Evolutionary conservation across 2,113 vertebrate genomes (phyloP).

Genomic region (Narcine bancroftii): DNA sequence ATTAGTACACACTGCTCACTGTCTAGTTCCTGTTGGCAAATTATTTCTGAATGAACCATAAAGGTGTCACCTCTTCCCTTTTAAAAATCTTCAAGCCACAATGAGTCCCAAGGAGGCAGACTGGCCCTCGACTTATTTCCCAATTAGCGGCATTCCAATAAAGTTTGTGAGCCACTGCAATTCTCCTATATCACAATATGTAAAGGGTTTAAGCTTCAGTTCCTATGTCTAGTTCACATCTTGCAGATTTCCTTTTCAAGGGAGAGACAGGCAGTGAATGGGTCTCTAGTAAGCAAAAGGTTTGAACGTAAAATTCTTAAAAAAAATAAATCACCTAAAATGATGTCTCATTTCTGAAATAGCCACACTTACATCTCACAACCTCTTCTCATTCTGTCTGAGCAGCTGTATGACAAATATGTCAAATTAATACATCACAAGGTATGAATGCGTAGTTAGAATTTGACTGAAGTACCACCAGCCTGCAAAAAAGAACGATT

Average conservation of each 20-base stretch:
- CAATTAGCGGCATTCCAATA: constrained; percentile 15
- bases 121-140: neutral
- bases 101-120: neutral
- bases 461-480: constrained; percentile 83
- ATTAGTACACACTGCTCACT: constrained; percentile 40
- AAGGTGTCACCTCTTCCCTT: constrained; percentile 41
- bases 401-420: constrained; percentile 58
- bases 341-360: constrained; percentile 48
- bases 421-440: constrained; percentile 75
- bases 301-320: constrained; percentile 44
- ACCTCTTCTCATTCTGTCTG: constrained; percentile 50
- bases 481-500: constrained; percentile 80
- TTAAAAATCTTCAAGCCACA: constrained; percentile 45
- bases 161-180: constrained; percentile 38
- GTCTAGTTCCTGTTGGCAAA: constrained; percentile 41
- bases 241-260: neutral
- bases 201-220: constrained; percentile 7
- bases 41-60: constrained; percentile 46
- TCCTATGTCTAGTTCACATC: neutral
- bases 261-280: constrained; percentile 38
- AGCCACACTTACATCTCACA: constrained; percentile 50
- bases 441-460: constrained; percentile 69
- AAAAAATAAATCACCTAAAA: constrained; percentile 45
- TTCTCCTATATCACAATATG: constrained; percentile 25
- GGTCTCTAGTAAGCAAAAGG: constrained; percentile 39